Base-by-base conservation (phyloP, 2,113 vertebrate species). In the Vidua macroura region DNA sequence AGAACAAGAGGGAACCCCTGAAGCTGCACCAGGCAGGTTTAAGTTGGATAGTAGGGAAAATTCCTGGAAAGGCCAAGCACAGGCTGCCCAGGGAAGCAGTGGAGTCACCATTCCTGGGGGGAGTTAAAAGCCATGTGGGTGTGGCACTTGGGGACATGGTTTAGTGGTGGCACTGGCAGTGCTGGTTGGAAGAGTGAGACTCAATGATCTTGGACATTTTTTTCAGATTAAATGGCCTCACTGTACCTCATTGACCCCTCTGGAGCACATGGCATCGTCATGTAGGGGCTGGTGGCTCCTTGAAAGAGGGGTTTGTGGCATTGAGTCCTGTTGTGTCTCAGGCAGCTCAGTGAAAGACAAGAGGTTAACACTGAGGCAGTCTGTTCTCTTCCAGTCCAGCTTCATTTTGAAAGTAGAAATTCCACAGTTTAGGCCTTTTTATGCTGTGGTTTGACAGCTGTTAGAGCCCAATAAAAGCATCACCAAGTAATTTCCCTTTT, bases 201-300 rank as follows among this genome's bases (percentile, higher is more conserved):
- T 59, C 13, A 0, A 24, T 9, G 44, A 39, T 25, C 15, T 67
- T 4, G 16, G 53, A 59, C 37, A 58, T 23, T 4, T 59, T 74
- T 64, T 46, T 39, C 60, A 60, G 41, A 17, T 52, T 17, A 13
- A 82, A 55, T 48, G 17, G 41, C 30, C 39, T 83, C 16, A 7
- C 6, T 68, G 67, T n/a, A 22, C 55, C 39, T 27, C 46, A 25
- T 0, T 31, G 69, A 59, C 53, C 46, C 16, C 22, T 8, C 62
- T 62, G 39, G 46, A 43, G 27, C 10, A 7, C 22, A 6, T 7
- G 58, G 9, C 3, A 15, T 30, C 2, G 0, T 20, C 1, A 0
- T 13, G 27, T 2, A 19, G 21, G 3, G 28, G 30, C 35, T 37
- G 43, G 53, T 3, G 5, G 76, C 63, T 77, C 59, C 89, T 67